Evolutionary conservation across 2,888 invertebrate genomes (phyloP).

Genomic region (Drosophila helvetica): DNA sequence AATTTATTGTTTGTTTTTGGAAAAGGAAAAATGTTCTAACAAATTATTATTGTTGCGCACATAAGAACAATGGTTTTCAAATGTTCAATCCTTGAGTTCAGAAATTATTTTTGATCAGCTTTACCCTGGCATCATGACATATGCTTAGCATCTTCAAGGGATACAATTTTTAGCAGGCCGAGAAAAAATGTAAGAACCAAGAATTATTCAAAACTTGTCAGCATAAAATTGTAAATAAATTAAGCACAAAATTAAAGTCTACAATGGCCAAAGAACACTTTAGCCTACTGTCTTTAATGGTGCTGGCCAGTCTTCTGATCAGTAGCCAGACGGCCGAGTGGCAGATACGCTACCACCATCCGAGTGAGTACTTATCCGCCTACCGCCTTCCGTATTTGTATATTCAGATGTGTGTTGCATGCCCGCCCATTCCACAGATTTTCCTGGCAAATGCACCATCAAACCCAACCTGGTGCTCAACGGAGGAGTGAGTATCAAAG

Average conservation of each 20-base stretch:
- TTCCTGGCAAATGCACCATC: constrained; percentile 60
- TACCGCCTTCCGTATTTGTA: background rate
- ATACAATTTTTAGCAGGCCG: too few relatives aligned
- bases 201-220: background rate
- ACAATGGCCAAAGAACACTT: background rate
- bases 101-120: too few relatives aligned
- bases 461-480: constrained; percentile 38
- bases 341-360: constrained; percentile 23
- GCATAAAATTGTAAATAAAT: background rate
- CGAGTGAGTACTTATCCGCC: constrained; percentile 33
- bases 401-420: background rate
- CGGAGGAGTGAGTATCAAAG: constrained; percentile 55
- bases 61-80: too few relatives aligned
- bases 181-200: too few relatives aligned
- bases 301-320: constrained; percentile 15
- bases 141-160: too few relatives aligned
- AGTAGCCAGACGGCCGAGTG: constrained; percentile 41
- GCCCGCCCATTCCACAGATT: constrained; percentile 22
- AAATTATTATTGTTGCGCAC: background rate
- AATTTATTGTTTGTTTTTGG: background rate
- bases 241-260: background rate
- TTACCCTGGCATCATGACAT: too few relatives aligned
- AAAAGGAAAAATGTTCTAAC: background rate
- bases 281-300: constrained; percentile 1
- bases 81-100: too few relatives aligned